phyloP scores from a whole-genome alignment of 2,797 vertebrate genomes.

The Anisognathus igniventris region DNA sequence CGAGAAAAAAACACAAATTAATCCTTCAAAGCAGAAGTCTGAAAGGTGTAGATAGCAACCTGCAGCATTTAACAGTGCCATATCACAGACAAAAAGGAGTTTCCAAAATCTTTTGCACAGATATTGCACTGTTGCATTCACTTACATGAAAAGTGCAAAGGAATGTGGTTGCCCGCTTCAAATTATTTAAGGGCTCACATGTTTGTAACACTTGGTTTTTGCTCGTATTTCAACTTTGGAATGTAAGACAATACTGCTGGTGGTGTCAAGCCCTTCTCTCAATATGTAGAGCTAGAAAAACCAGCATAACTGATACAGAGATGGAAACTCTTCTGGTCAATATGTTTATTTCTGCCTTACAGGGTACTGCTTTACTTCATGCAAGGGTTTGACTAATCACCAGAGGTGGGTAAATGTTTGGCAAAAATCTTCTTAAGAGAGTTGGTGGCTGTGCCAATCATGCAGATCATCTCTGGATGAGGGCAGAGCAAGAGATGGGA shows the following conservation, averaged over 20 bases:
- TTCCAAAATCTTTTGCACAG: not conserved
- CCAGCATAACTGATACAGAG: not conserved
- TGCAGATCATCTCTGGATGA: not conserved
- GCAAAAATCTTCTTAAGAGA: not conserved
- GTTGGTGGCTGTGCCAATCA: fast-evolving
- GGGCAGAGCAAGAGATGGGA: not conserved
- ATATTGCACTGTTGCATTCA: not conserved
- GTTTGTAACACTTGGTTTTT: not conserved
- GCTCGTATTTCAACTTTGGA: not conserved
- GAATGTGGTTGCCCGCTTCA: not conserved
- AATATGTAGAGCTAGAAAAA: not conserved
- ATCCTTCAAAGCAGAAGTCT: not conserved
- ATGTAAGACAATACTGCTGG: not conserved
- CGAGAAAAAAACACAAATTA: not conserved
- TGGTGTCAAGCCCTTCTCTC: not conserved
- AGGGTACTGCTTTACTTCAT: not conserved
- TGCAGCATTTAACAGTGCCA: not conserved
- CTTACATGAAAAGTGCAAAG: not conserved
- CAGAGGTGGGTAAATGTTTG: not conserved
- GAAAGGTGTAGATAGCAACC: not conserved
- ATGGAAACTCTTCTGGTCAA: not conserved
- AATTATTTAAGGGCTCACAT: not conserved
- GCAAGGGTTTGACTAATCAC: not conserved
- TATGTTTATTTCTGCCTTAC: not conserved
- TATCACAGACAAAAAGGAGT: not conserved